Evolutionary conservation across 2,888 invertebrate genomes (phyloP), one percentile per base, ranked within the genome.

Genomic region (Parelbella ahira): DNA sequence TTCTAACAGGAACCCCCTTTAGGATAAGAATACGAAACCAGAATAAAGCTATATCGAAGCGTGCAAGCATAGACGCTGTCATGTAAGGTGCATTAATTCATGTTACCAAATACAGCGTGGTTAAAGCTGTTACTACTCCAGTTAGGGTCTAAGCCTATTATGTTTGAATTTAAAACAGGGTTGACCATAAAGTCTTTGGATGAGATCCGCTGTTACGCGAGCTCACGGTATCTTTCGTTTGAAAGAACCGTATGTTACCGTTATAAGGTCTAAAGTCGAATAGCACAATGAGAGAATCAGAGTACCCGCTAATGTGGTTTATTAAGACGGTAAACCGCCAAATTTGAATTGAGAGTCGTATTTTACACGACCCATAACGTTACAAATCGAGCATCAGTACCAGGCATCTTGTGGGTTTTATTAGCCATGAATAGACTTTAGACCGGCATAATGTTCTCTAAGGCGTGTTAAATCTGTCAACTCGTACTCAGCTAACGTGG

Each of bases 61-160:
- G 10, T 13, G n/a, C 27, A 12, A 6, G 8, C 8, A 7, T 25
- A 25, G 3, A 6, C 32, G 1, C 24, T 27, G 39, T 33, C 33
- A 41, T 38, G 39, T 21, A 24, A 12, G 13, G 25, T 24, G 32
- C 39, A 33, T 41, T 41, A 33, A 41, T 41, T 41, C 27, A 42
- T 50, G 41, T 45, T 44, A 33, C 54, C 52, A 50, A 52, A 52
- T 50, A 49, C 42, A 52, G 49, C 37, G 47, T n/a, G n/a, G n/a
- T n/a, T 29, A 36, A 34, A 41, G 48, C 46, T 27, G 37, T 46
- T 41, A 13, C 25, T 29, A 33, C 43, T 47, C 48, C 49, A 36
- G 49, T 45, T 49, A 54, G 44, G 50, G 47, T 37, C 49, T 52
- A 52, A 52, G 52, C 50, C 54, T 44, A 52, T 52, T 54, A 50